Evolutionary conservation across 1,140 invertebrate species (phyloP).

Genomic region (Drosophila parabipectinata): DNA sequence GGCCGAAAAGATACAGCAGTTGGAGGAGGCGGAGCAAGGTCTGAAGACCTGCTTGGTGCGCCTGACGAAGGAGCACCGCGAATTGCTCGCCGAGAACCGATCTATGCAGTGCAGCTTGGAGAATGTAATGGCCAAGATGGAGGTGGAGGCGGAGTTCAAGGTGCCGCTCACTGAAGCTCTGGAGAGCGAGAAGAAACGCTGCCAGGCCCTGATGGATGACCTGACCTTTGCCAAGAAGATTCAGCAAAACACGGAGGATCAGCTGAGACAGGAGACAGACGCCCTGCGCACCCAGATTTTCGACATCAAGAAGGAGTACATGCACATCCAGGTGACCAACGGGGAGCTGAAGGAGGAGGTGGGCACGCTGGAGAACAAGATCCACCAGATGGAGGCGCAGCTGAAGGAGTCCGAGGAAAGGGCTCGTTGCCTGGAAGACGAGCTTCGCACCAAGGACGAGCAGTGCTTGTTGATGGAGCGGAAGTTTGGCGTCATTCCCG

Average conservation of each 20-base stretch:
- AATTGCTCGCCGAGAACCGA: slow-evolving; percentile 83
- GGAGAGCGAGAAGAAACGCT: slow-evolving; percentile 68
- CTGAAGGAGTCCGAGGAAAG: slow-evolving; percentile 57
- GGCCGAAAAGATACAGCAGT: slow-evolving; percentile 83
- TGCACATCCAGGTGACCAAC: slow-evolving; percentile 86
- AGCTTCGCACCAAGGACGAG: slow-evolving; percentile 77
- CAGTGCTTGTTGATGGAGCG: slow-evolving; percentile 58
- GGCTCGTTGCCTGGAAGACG: slow-evolving; percentile 68
- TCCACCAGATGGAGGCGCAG: slow-evolving; percentile 52
- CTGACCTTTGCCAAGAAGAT: slow-evolving; percentile 75
- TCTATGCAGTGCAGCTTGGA: slow-evolving; percentile 84
- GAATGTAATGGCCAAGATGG: slow-evolving; percentile 64
- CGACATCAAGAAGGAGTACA: slow-evolving; percentile 85
- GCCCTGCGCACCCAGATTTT: slow-evolving; percentile 85
- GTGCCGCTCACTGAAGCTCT: slow-evolving; percentile 61
- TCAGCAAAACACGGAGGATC: slow-evolving; percentile 84
- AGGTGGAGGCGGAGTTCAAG: slow-evolving; percentile 47
- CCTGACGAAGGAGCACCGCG: slow-evolving; percentile 84
- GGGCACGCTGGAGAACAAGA: slow-evolving; percentile 73
- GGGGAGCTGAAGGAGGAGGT: slow-evolving; percentile 86
- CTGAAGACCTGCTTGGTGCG: slow-evolving; percentile 85
- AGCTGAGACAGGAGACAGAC: slow-evolving; percentile 84
- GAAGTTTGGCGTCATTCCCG: slow-evolving; percentile 58
- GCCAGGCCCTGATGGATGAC: slow-evolving; percentile 68
- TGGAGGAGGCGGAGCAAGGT: slow-evolving; percentile 85